Evolutionary conservation across 2,113 vertebrate species (phyloP), one percentile per base, ranked within the genome.

Genomic region (Cyprinodon variegatus): DNA sequence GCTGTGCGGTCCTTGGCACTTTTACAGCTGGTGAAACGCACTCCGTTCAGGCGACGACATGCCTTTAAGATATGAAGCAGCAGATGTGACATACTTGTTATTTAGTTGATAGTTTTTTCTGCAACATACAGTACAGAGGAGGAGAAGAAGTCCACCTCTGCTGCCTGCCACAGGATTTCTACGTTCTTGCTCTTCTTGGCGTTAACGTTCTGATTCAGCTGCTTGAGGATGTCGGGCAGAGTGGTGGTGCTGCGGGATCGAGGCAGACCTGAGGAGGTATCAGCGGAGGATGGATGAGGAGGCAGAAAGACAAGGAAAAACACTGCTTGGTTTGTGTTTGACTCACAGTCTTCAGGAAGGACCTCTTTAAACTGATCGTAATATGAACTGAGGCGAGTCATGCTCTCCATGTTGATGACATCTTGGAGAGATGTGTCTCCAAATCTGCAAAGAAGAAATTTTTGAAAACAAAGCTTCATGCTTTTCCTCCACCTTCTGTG

Each of bases 331-430:
- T 11, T 1, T 63, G 64, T 20, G 10, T 29, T 13, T 38, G 29
- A 97, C 97, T 97, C 91, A 99, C 98, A 96, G 84, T 99, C 98
- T 84, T 99, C 98, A 53, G 98, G 96, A 82, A 99, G 92, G 85
- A 99, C 97, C 90, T 99, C 98, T 91, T 98, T 99, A 86, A 99
- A 99, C 90, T 98, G 98, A 75, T 99, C 98, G 65, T 97, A 99
- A 93, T 99, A 99, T 0, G 97, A 99, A 92, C 94, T 96, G 82
- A 99, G 92, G 11, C 97, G 95, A 66, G 96, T 91, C 91, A 98
- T 88, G 84, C 94, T 99, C 90, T 99, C 98, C 88, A 95, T 94
- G 43, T 99, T 99, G 86, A 99, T 96, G n/a, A 96, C 78, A 85
- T 99, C 98, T 80, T 99, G 98, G 57, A 99, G 92, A 0, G 97